Base-by-base conservation (phyloP, 2,797 vertebrate genomes). In the Acanthornis magna region DNA sequence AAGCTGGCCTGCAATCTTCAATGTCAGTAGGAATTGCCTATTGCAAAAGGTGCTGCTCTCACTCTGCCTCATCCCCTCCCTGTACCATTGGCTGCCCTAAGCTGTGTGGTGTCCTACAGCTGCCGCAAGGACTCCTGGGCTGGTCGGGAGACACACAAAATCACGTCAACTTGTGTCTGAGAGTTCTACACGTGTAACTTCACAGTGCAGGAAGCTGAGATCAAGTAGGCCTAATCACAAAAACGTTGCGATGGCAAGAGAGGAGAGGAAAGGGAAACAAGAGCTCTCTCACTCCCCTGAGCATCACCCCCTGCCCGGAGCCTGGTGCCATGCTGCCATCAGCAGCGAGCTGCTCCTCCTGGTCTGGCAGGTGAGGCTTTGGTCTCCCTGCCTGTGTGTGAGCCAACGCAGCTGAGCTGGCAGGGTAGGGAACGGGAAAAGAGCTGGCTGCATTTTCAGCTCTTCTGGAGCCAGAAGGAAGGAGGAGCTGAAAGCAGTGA, bases 321-420 rank as follows among this genome's bases (percentile, higher is more conserved):
- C 26, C 34, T 25, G 18, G 10, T 50, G 65, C 58, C 54, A 47
- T 1, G 1, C 63, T 83, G 78, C 42, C 20, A 36, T 9, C 3
- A 1, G 50, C 73, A 82, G 40, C 0, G 2, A 47, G 66, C 66
- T 62, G 62, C 80, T 85, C 34, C 43, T 84, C 66, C 53, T 0
- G 2, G 29, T 62, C 21, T 4, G 1, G 15, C 0, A 0, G 62
- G 29, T 11, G 20, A 50, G 51, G 51, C 43, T 76, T 45, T 3
- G 5, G n/a, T 10, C 62, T 63, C 66, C 32, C 34, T 21, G 45
- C 38, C 67, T 8, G 3, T 4, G 8, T 23, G 20, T 0, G 8
- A 88, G 73, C 76, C 88, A 94, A 18, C 1, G 1, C 93, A 94
- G 85, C 79, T 92, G 87, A 92, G 85, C 72, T 93, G 91, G 78